Percentiles rank a stretch among this genome's conserved stretches.
Conservation (phyloP, 2,888 invertebrate species). For the Agonopterix subpropinquella region DNA sequence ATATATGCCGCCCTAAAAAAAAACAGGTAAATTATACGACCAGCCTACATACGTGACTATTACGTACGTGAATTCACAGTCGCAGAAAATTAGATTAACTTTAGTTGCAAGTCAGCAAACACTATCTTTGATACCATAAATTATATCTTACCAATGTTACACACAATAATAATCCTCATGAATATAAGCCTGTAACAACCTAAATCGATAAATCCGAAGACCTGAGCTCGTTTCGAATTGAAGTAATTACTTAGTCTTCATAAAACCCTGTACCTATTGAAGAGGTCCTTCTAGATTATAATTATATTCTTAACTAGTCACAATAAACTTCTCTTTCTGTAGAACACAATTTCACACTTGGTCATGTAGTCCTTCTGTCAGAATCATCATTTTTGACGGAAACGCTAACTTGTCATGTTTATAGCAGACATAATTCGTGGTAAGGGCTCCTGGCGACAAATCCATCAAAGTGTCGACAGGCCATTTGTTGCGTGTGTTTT, state of each 20-base stretch:
- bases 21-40: conserved; percentile 51
- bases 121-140: neutral
- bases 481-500: conserved; percentile 71
- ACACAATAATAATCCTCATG: no score
- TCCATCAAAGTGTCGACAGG: conserved; percentile 70
- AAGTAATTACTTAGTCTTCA: no score
- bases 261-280: neutral
- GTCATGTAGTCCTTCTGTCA: neutral
- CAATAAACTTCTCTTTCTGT: neutral
- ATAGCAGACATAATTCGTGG: conserved; percentile 48
- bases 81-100: conserved; percentile 63
- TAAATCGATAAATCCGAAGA: conserved; percentile 1
- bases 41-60: conserved; percentile 27
- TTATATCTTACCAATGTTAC: no score
- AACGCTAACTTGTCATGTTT: conserved; percentile 38
- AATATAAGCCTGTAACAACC: conserved; percentile 1
- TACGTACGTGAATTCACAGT: conserved; percentile 49
- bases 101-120: conserved; percentile 46
- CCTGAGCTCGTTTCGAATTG: no score
- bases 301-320: no score
- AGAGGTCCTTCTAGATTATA: neutral
- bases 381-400: neutral
- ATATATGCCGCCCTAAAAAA: conserved; percentile 33
- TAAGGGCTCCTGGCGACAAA: conserved; percentile 67
- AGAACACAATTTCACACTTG: neutral